These are phyloP conservation scores for Campylomormyrus numenius DNA, from an alignment of 2,113 vertebrate genomes.

Conservation along the genomic window DNA sequence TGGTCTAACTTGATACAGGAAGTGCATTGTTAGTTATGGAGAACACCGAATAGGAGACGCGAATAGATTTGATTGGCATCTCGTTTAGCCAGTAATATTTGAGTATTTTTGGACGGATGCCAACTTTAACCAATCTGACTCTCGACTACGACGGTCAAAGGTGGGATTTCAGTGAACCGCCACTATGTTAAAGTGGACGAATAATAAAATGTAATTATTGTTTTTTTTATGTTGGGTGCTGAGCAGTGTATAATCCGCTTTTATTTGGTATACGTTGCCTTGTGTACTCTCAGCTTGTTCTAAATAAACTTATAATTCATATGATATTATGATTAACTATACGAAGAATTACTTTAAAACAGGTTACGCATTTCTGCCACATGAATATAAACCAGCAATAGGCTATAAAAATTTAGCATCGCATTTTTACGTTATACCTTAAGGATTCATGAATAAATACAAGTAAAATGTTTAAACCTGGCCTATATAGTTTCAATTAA, in stretches of 20 bases:
- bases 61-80: slow-evolving; percentile 16
- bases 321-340: background rate
- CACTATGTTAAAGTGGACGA: background rate
- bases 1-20: slow-evolving; percentile 37
- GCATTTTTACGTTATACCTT: background rate
- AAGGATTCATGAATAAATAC: background rate
- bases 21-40: slow-evolving; percentile 17
- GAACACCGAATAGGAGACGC: background rate
- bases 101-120: background rate
- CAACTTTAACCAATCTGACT: background rate
- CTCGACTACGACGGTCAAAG: background rate
- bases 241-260: background rate
- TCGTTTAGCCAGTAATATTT: slow-evolving; percentile 18
- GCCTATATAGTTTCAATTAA: background rate
- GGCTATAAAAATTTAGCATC: background rate
- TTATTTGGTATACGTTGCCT: background rate
- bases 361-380: background rate
- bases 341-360: background rate
- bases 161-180: background rate
- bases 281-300: background rate
- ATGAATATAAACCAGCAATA: background rate
- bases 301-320: background rate
- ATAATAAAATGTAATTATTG: background rate
- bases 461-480: background rate
- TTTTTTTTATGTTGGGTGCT: background rate